phyloP scores from a whole-genome alignment of 2,888 invertebrate species.

The Acleris holmiana region DNA sequence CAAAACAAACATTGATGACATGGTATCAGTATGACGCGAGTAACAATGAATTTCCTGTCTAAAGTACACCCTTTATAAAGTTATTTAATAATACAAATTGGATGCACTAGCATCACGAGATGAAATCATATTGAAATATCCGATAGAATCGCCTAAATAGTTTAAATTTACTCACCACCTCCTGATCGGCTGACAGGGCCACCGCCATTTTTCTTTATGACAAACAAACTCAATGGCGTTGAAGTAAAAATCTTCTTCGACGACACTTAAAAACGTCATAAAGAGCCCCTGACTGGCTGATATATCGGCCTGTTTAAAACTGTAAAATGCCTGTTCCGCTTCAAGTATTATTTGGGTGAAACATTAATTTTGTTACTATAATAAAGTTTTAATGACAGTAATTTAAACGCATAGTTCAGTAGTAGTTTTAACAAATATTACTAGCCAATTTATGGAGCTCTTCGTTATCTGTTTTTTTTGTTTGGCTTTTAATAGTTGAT shows the following conservation, averaged over 20 bases:
- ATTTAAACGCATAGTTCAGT: too few species aligned
- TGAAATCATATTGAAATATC: slow-evolving; percentile 1
- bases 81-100: slow-evolving; percentile 4
- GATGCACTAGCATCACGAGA: slow-evolving; percentile 4
- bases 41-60: slow-evolving; percentile 48
- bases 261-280: slow-evolving; percentile 27
- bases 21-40: slow-evolving; percentile 64
- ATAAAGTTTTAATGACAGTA: too few species aligned
- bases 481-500: too few species aligned
- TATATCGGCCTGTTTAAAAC: too few species aligned
- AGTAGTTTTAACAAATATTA: too few species aligned
- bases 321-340: too few species aligned
- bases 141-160: slow-evolving; percentile 39
- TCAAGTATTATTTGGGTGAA: too few species aligned
- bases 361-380: too few species aligned
- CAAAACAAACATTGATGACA: slow-evolving; percentile 83
- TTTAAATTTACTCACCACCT: slow-evolving; percentile 86
- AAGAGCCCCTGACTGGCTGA: not conserved
- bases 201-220: slow-evolving; percentile 84
- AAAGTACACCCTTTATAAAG: slow-evolving; percentile 5
- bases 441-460: too few species aligned
- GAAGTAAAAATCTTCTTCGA: slow-evolving; percentile 32
- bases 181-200: slow-evolving; percentile 90
- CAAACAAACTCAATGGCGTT: slow-evolving; percentile 41
- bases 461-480: too few species aligned